Evolutionary conservation across 2,113 vertebrate species (phyloP), one percentile per base, ranked within the genome.

Genomic region (Thalassoma bifasciatum): DNA sequence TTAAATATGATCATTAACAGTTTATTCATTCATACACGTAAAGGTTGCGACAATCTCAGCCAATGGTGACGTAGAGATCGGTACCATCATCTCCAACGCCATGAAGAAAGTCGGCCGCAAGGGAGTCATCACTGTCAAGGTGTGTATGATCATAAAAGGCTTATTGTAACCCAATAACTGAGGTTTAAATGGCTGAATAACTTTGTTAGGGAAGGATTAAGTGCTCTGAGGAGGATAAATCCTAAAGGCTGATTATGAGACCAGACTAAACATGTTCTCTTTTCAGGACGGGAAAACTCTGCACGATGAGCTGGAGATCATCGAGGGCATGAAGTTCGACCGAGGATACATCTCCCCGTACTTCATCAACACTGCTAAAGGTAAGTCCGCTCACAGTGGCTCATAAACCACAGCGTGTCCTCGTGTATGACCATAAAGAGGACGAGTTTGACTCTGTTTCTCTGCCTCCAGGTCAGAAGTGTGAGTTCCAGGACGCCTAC

Each of bases 271-370:
- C 2, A 0, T 19, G 2, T n/a, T 49, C n/a, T 10, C 0, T 0
- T 71, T 61, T 77, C 82, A 98, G 96, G 98, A 99, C 89, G 98
- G 98, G 10, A 99, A 99, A 92, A 99, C 98, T 22, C 85, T 99
- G 34, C 95, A 99, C 0, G 98, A 99, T 68, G 98, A 99, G 84
- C 75, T 99, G 84, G 98, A 99, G 94, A 96, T 99, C 86, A 99
- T 99, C 76, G 98, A 99, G 93, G 98, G 98, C 1, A 96, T 99
- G 96, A 99, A 99, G 84, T 99, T 99, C 74, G 98, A 99, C 91
- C 94, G 98, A n/a, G 98, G 98, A 10, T 99, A 99, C 92, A 99
- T 99, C 88, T 99, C 98, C n/a, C 98, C 98, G 0, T 99, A 99
- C 83, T 99, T 99, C 86, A 99, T 99, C 84, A 99, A 99, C 71